Evolutionary conservation across 2,797 vertebrate genomes (phyloP), one percentile per base, ranked within the genome.

Genomic region (Poecile montanus): DNA sequence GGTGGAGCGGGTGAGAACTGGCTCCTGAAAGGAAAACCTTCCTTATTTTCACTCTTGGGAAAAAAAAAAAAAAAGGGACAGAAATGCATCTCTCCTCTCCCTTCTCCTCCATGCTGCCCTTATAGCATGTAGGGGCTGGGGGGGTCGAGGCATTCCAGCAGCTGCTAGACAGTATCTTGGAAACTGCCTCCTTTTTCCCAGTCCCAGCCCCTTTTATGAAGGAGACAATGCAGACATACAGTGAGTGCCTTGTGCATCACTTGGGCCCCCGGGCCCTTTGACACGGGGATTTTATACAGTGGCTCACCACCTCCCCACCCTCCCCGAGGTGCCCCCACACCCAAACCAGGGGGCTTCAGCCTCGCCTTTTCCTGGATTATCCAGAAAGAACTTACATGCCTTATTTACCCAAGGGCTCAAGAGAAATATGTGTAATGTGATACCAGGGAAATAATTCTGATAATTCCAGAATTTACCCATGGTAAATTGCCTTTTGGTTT

Each of bases 61-160:
- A 82, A 70, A 65, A 65, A 36, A 53, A 68, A 75, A 73, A 82
- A 70, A 65, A 65, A 85, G 85, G 19, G 67, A 60, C 83, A 91
- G 54, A 89, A 91, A 93, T 44, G 42, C 65, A 67, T 82, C 11
- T 89, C 50, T 94, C 78, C 86, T 93, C 73, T 56, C 42, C 19
- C 34, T 45, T 89, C 76, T 68, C 63, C 51, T 91, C 87, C 62
- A 27, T 95, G 44, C 78, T 95, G 97, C 95, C 96, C 96, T 97
- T 94, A 96, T 97, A 98, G 98, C 87, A 26, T 96, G 95, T 94
- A 85, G 93, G 95, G 96, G 95, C 93, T 92, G 96, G 97, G 97
- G 88, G 87, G 86, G 95, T 97, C 91, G 58, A 88, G 87, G 98
- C 99, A 98, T 98, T 99, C 98, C 89, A 96, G 86, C 96, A 71